A percentile compares a stretch with the other conserved stretches of the same genome.
These are phyloP conservation scores for Ditylenchus weischeri DNA, from an alignment of 2,888 invertebrate genomes.

Conservation along the genomic window DNA sequence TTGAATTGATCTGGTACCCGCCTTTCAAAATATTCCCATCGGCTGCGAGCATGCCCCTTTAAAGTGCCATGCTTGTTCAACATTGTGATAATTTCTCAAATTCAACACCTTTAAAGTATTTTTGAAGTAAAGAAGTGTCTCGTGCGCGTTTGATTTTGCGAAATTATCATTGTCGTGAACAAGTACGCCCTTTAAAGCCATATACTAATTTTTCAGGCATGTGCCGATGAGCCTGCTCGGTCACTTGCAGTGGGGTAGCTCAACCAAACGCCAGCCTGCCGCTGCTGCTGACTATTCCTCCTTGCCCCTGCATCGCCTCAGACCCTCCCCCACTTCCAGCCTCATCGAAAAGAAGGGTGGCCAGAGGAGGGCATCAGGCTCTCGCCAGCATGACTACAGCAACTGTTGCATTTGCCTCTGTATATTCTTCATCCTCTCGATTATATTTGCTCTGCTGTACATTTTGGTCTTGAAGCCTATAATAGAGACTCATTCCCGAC, in stretches of 20 bases:
- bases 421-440: neutral
- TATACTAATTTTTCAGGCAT: neutral
- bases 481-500: neutral
- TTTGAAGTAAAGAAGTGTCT: no score
- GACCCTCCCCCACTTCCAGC: neutral
- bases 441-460: neutral
- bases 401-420: constrained; percentile 2
- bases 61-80: no score
- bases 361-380: neutral
- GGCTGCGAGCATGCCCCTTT: no score
- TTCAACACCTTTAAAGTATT: no score
- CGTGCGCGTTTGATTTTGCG: no score
- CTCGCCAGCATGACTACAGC: neutral
- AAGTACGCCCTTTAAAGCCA: no score
- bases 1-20: no score
- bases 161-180: no score
- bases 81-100: no score
- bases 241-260: no score
- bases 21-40: no score
- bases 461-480: constrained; percentile 3
- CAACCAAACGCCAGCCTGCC: no score
- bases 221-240: constrained; percentile 6
- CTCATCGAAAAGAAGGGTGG: neutral
- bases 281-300: neutral
- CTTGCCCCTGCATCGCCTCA: neutral